These are phyloP conservation scores for Hystrix cristata DNA, from an alignment of 2,113 vertebrate genomes.

Conservation along the genomic window DNA sequence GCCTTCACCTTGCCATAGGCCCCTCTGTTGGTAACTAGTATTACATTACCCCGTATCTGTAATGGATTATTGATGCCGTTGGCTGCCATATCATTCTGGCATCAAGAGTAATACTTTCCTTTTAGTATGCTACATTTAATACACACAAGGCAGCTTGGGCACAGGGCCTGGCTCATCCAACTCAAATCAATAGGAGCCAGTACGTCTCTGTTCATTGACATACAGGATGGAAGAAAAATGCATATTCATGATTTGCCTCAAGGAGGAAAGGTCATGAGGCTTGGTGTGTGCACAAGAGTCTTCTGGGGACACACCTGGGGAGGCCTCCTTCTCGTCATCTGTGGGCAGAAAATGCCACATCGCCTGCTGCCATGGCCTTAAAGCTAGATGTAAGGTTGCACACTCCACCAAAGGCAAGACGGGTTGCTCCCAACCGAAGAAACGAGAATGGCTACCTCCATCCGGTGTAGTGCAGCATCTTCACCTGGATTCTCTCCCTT, in stretches of 20 bases:
- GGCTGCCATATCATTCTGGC: conserved; percentile 80
- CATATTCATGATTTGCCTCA: conserved; percentile 38
- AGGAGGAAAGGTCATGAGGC: neutral
- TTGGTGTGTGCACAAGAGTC: neutral
- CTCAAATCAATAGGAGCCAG: conserved; percentile 72
- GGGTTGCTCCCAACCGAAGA: neutral
- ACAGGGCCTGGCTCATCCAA: conserved; percentile 45
- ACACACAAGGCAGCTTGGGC: neutral
- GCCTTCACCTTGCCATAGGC: conserved; percentile 70
- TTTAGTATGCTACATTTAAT: conserved; percentile 31
- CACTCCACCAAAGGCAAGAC: neutral
- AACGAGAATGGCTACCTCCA: neutral
- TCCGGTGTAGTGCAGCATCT: fast-evolving
- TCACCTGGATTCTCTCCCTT: neutral
- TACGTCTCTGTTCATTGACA: conserved; percentile 36
- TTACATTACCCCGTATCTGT: conserved; percentile 81
- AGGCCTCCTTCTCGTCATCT: neutral
- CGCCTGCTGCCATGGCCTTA: neutral
- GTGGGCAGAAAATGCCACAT: neutral
- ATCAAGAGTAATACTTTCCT: conserved; percentile 83
- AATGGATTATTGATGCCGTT: conserved; percentile 85
- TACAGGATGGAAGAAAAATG: neutral
- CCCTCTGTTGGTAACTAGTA: conserved; percentile 82
- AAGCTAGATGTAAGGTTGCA: fast-evolving
- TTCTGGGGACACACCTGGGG: neutral